Evolutionary conservation across 1,140 invertebrate genomes (phyloP), one percentile per base, ranked within the genome.

Genomic region (Odontomachus brunneus): DNA sequence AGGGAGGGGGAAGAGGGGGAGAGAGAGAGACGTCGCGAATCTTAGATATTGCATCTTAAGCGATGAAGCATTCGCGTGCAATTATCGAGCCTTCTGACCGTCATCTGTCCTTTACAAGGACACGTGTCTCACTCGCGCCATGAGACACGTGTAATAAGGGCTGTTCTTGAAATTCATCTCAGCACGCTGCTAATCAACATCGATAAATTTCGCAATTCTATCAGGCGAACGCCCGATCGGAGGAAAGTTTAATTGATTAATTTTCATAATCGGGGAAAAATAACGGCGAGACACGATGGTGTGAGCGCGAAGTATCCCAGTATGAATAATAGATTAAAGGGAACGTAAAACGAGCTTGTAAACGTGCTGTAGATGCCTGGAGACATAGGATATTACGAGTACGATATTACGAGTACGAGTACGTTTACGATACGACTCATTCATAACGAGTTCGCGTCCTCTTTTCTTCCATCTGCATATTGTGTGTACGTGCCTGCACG

Each of bases 151-250:
- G n/a, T n/a, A n/a, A 17, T 5, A 53, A 17, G 51, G 17, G 17
- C 51, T 5, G n/a, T 11, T 51, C 15, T 67, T 17, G 5, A 67
- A 53, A 76, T 78, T 55, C 2, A 38, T 74, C 62, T 38, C 15
- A 55, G 3, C 0, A 26, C 51, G 38, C 14, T 0, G 12, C n/a
- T 69, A 57, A 69, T 80, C 75, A 69, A 48, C 33, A 69, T 80
- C 75, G 7, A 80, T 80, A 62, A 78, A 78, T 11, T 78, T 78
- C 63, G 38, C 29, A 78, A 67, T 11, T 78, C 67, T 57, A 78
- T 69, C 60, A 57, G n/a, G 5, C 29, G 11, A 55, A 51, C 65
- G 44, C 7, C 26, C 66, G 17, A 17, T 44, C 33, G 17, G 26
- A 57, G 33, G 48, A 76, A 67, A 80, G 65, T 69, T 57, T 69